These are phyloP conservation scores for Andrena bucephala DNA, from an alignment of 2,888 invertebrate genomes.

Conservation along the genomic window DNA sequence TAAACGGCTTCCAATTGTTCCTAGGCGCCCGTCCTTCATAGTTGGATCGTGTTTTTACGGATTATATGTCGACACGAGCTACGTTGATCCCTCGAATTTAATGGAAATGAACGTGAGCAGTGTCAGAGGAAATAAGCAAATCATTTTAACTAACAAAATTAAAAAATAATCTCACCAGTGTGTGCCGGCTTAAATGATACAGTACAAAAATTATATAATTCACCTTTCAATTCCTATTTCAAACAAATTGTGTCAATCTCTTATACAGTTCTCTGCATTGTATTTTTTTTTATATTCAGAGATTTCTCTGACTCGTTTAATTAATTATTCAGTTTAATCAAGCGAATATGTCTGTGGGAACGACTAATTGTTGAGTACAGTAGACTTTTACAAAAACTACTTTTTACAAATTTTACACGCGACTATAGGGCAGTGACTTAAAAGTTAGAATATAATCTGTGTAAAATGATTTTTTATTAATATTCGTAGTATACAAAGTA, in stretches of 20 bases:
- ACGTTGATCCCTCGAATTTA: conserved; percentile 54
- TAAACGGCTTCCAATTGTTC: conserved; percentile 71
- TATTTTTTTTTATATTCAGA: too few relatives aligned
- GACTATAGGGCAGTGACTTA: background rate
- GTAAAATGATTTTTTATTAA: background rate
- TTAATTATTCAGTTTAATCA: too few relatives aligned
- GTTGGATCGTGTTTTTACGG: conserved; percentile 57
- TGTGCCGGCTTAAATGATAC: background rate
- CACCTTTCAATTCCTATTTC: too few relatives aligned
- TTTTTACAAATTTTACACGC: background rate
- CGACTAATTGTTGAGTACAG: too few relatives aligned
- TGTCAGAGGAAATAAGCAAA: conserved; percentile 26
- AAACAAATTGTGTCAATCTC: too few relatives aligned
- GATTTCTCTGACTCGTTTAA: too few relatives aligned
- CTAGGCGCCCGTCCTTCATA: conserved; percentile 60
- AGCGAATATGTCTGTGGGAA: too few relatives aligned
- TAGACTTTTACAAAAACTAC: too few relatives aligned
- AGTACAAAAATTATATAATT: too few relatives aligned
- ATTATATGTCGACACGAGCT: conserved; percentile 60
- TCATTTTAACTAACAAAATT: background rate
- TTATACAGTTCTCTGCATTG: too few relatives aligned
- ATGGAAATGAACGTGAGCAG: conserved; percentile 49
- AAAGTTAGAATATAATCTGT: background rate
- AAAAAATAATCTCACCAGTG: background rate
- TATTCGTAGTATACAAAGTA: background rate